Base-by-base conservation (phyloP, 2,113 vertebrate genomes). In the Myotis brandtii region DNA sequence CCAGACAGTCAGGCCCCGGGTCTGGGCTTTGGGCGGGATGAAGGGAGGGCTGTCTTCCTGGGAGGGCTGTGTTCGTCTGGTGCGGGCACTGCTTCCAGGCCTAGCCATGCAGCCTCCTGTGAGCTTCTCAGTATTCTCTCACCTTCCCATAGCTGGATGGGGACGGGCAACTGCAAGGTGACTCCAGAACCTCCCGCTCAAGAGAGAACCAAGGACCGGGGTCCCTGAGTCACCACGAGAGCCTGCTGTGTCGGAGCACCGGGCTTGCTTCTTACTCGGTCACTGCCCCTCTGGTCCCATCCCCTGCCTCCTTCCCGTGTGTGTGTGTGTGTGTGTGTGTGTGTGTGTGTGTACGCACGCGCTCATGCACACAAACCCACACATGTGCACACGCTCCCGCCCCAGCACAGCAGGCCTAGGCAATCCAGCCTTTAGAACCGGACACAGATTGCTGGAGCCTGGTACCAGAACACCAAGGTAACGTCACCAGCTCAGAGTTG, bases 291-390 rank as follows among this genome's bases (percentile, higher is more conserved):
- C 32, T 32, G 9, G 5, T 62, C 54, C 43, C 0, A 1, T n/a
- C 48, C 62, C 17, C 16, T 11, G 52, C 11, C 18, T 3, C 25
- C 12, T 37, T 27, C 20, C 20, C 6, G 4, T 62, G 59, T 27
- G 59, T 27, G 6, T 27, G 54, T 16, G 5, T 1, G 16, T 30
- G 25, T 59, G 20, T 21, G 54, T 21, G 8, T 25, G 54, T 14
- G 4, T 1, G 14, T 40, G n/a, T 1, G 17, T 0, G 9, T 2
- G 12, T 25, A 37, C 4, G 70, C 2, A 6, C 6, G 1, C 11
- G 0, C 4, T 25, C 37, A 14, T 1, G 1, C 1, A 1, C 40
- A 50, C 9, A 9, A 54, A 40, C 23, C 46, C 25, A 48, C 7
- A 5, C 0, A 5, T 32, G 27, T 10, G 34, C 25, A 27, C 30